These are phyloP conservation scores for Philypnodon macrostomus DNA, from an alignment of 2,797 vertebrate species.

Conservation along the genomic window DNA sequence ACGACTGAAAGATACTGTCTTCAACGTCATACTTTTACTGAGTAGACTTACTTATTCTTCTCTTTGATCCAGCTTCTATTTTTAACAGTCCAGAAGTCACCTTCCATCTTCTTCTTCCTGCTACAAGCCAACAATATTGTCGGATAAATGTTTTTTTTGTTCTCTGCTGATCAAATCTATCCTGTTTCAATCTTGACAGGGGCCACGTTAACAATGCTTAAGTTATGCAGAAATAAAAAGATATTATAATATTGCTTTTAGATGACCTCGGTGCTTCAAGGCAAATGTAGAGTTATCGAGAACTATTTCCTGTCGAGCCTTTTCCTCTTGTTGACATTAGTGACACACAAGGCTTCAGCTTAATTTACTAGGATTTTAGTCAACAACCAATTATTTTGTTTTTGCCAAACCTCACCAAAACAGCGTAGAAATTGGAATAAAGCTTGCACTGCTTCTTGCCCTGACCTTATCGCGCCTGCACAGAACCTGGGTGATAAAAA, in stretches of 20 bases:
- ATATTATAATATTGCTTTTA: not conserved
- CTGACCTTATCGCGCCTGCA: not conserved
- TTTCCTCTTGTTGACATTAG: slow-evolving; percentile 66
- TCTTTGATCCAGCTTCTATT: slow-evolving; percentile 45
- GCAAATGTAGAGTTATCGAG: slow-evolving; percentile 51
- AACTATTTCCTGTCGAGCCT: slow-evolving; percentile 65
- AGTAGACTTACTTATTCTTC: slow-evolving; percentile 21
- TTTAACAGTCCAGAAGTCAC: slow-evolving; percentile 32
- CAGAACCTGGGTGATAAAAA: not conserved
- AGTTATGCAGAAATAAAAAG: not conserved
- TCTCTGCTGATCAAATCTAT: slow-evolving; percentile 23
- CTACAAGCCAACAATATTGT: slow-evolving; percentile 15
- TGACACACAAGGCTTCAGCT: slow-evolving; percentile 20
- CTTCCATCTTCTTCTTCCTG: slow-evolving; percentile 21
- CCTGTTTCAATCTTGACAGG: slow-evolving; percentile 19
- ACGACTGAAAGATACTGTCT: too few relatives aligned
- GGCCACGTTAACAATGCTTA: slow-evolving; percentile 9
- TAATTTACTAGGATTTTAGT: not conserved
- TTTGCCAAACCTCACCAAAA: not conserved
- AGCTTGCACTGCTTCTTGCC: too few relatives aligned
- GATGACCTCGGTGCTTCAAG: not conserved
- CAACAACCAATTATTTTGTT: not conserved
- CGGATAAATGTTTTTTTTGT: slow-evolving; percentile 35
- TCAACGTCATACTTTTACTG: not conserved
- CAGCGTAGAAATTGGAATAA: too few relatives aligned